phyloP scores from a whole-genome alignment of 1,140 invertebrate genomes.

The Aporrectodea caliginosa region DNA sequence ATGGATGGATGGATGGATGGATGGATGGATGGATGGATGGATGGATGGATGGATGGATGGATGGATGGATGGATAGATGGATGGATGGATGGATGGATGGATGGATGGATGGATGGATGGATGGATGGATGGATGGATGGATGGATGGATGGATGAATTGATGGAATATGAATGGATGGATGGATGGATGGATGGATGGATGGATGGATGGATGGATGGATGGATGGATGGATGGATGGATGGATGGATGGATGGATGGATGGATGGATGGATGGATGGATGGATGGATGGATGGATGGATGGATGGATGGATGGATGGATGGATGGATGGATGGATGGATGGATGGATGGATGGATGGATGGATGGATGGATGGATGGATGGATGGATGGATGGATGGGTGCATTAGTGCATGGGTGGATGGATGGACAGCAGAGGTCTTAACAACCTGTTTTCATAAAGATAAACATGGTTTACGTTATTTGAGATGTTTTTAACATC shows the following conservation, averaged over 20 bases:
- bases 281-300: conserved; percentile 14
- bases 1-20: conserved; percentile 16
- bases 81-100: conserved; percentile 16
- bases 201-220: conserved; percentile 4
- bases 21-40: conserved; percentile 16
- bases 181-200: conserved; percentile 4
- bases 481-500: too few species aligned
- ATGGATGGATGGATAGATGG: too few species aligned
- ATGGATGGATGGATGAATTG: too few species aligned
- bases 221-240: conserved; percentile 9
- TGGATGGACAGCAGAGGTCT: neutral
- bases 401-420: neutral
- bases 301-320: conserved; percentile 16
- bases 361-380: conserved; percentile 16
- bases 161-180: neutral
- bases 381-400: conserved; percentile 15
- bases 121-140: conserved; percentile 8
- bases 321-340: conserved; percentile 16
- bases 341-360: conserved; percentile 16
- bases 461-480: too few species aligned
- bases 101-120: conserved; percentile 16
- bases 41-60: conserved; percentile 16
- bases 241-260: conserved; percentile 7
- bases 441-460: too few species aligned
- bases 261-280: conserved; percentile 5